Percentiles rank a stretch among this genome's conserved stretches.
phyloP scores from a whole-genome alignment of 2,113 vertebrate genomes.

The Chrysemys picta region DNA sequence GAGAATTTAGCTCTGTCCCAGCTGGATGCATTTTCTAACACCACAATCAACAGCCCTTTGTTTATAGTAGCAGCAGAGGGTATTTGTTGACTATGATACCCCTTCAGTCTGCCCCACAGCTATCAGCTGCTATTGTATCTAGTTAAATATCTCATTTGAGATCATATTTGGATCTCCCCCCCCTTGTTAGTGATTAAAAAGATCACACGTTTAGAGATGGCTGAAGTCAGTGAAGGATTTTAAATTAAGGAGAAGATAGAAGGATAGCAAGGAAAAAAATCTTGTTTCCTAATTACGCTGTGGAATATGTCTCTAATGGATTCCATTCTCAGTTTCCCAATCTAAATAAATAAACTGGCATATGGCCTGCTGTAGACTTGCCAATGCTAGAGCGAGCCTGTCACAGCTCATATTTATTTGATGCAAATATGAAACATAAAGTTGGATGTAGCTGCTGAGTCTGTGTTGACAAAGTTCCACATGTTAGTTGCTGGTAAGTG shows the following conservation, averaged over 20 bases:
- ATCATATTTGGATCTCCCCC: background rate
- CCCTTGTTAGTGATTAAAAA: background rate
- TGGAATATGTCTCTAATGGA: background rate
- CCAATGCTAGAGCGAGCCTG: background rate
- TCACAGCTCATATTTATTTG: background rate
- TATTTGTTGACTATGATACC: background rate
- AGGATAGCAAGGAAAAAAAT: background rate
- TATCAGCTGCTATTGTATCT: background rate
- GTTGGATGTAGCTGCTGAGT: background rate
- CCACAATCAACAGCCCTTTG: background rate
- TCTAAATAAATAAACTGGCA: background rate
- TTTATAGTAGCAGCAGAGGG: background rate
- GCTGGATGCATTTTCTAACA: background rate
- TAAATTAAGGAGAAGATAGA: background rate
- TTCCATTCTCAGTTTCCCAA: background rate
- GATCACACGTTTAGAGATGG: background rate
- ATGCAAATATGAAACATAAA: background rate
- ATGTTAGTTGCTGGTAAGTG: background rate
- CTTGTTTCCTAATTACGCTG: background rate
- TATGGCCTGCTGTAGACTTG: slow-evolving; percentile 21
- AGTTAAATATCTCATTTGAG: background rate
- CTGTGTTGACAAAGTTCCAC: background rate
- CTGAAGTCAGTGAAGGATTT: background rate
- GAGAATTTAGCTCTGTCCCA: background rate
- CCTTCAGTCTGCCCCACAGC: background rate